A percentile compares a stretch with the other conserved stretches of the same genome.
phyloP scores from a whole-genome alignment of 2,797 vertebrate genomes.

The Ceryle rudis region DNA sequence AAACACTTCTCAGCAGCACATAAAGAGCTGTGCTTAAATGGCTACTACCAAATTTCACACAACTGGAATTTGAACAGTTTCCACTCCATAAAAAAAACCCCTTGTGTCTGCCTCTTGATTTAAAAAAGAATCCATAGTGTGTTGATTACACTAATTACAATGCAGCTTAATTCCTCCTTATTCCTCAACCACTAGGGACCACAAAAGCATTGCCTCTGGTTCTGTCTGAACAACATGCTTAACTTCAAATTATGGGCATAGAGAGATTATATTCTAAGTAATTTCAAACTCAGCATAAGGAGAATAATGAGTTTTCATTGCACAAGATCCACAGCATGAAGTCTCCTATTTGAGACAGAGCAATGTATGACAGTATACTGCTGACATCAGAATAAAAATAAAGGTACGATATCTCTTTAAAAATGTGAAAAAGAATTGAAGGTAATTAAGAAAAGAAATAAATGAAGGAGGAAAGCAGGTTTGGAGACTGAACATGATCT shows the following conservation, averaged over 20 bases:
- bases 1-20: not conserved
- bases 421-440: not conserved
- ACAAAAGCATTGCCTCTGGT: not conserved
- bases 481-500: not conserved
- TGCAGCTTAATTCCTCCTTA: not conserved
- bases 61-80: not conserved
- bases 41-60: not conserved
- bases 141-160: slow-evolving; percentile 1
- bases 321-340: not conserved
- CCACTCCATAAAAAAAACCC: not conserved
- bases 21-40: not conserved
- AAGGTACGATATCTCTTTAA: not conserved
- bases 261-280: not conserved
- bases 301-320: not conserved
- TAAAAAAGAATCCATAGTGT: not conserved
- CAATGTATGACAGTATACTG: not conserved
- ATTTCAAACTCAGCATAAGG: not conserved
- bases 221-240: not conserved
- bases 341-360: not conserved
- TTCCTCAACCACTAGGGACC: not conserved
- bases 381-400: not conserved
- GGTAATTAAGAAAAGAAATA: not conserved
- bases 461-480: not conserved
- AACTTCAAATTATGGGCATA: slow-evolving; percentile 7
- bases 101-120: not conserved